These are phyloP conservation scores for Philonicus albiceps DNA, from an alignment of 2,888 invertebrate species.

Conservation along the genomic window DNA sequence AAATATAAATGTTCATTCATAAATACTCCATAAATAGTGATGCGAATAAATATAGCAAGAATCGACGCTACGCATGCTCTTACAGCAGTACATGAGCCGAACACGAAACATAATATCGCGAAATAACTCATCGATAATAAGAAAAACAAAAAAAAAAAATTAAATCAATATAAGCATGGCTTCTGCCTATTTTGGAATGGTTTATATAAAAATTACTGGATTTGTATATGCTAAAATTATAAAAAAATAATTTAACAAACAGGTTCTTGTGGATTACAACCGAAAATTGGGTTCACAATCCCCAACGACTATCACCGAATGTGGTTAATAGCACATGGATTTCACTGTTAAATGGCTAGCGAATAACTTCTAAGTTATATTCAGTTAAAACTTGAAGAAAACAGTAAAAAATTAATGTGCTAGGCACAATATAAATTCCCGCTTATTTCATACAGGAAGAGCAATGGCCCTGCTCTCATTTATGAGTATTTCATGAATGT, in stretches of 20 bases:
- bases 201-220: not conserved
- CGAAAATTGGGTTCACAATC: not conserved
- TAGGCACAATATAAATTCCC: not conserved
- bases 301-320: not conserved
- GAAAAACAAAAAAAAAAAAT: not conserved
- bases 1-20: not conserved
- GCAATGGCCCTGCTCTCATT: slow-evolving; percentile 68
- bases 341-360: not conserved
- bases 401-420: not conserved
- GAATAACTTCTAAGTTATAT: not conserved
- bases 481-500: slow-evolving; percentile 72
- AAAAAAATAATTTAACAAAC: not conserved
- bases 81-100: not conserved
- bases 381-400: not conserved
- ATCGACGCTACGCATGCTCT: not conserved
- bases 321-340: not conserved
- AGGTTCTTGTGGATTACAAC: not conserved
- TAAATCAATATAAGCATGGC: not conserved
- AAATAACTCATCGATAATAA: not conserved
- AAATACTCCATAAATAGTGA: slow-evolving; percentile 18
- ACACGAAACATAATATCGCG: not conserved
- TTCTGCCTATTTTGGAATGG: slow-evolving; percentile 8
- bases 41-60: not conserved
- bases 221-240: not conserved
- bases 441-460: not conserved